phyloP scores from a whole-genome alignment of 2,888 invertebrate genomes.

The Linnaemya tessellans region DNA sequence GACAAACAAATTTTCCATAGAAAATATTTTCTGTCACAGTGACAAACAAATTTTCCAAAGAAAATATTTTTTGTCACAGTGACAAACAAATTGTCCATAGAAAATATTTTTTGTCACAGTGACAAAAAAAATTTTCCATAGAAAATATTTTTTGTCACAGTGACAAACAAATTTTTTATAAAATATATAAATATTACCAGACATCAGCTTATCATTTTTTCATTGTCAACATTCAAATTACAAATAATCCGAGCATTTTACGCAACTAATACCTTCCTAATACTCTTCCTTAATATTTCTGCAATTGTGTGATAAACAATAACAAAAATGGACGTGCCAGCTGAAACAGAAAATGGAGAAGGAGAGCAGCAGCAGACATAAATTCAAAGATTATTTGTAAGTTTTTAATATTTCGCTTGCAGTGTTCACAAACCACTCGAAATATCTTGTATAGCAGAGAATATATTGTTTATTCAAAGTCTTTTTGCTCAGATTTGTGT shows the following conservation, averaged over 20 bases:
- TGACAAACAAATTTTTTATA: too few relatives aligned
- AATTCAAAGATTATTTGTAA: slow-evolving; percentile 68
- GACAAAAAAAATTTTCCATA: too few relatives aligned
- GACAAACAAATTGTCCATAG: too few relatives aligned
- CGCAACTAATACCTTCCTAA: slow-evolving; percentile 68
- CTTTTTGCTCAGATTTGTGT: slow-evolving; percentile 29
- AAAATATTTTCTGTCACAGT: too few relatives aligned
- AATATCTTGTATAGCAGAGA: slow-evolving; percentile 62
- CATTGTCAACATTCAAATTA: slow-evolving; percentile 52
- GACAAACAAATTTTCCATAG: too few relatives aligned
- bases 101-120: too few relatives aligned
- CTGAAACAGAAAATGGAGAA: not conserved
- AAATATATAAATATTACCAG: not conserved
- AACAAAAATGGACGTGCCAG: slow-evolving; percentile 18
- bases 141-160: too few relatives aligned
- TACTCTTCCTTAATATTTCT: slow-evolving; percentile 7
- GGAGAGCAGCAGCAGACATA: slow-evolving; percentile 46
- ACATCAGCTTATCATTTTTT: slow-evolving; percentile 60
- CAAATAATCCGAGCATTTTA: slow-evolving; percentile 69
- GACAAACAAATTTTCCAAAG: too few relatives aligned
- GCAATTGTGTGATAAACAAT: slow-evolving; percentile 41
- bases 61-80: too few relatives aligned
- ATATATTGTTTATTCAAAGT: slow-evolving; percentile 45
- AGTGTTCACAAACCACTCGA: slow-evolving; percentile 59
- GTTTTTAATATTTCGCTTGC: slow-evolving; percentile 45